A percentile compares a stretch with the other conserved stretches of the same genome.
phyloP scores from a whole-genome alignment of 2,888 invertebrate species.

The Ectemnius lituratus region DNA sequence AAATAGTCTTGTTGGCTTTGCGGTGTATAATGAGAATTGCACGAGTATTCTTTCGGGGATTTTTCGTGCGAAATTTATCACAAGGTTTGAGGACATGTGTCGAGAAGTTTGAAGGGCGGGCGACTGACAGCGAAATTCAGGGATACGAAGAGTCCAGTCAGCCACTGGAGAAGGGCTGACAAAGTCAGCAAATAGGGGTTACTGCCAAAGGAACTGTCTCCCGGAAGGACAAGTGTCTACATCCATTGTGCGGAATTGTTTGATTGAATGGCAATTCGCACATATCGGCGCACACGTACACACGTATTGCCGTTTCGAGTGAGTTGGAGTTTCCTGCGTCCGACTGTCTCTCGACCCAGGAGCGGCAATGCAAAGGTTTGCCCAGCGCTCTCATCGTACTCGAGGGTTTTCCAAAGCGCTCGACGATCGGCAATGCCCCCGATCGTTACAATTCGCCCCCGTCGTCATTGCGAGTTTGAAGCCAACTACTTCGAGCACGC shows the following conservation, averaged over 20 bases:
- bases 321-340: background rate
- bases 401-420: constrained; percentile 50
- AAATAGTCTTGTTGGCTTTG: constrained; percentile 13
- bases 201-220: constrained; percentile 52
- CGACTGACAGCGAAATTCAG: background rate
- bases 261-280: constrained; percentile 49
- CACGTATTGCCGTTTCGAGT: too few relatives aligned
- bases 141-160: constrained; percentile 38
- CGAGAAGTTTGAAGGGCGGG: too few relatives aligned
- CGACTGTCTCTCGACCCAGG: constrained; percentile 12
- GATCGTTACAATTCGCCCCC: constrained; percentile 41
- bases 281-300: constrained; percentile 31
- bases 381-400: constrained; percentile 43
- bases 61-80: too few relatives aligned
- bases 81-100: too few relatives aligned
- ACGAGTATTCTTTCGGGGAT: too few relatives aligned
- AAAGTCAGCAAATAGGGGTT: constrained; percentile 48
- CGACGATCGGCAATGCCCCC: constrained; percentile 49
- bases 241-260: constrained; percentile 55
- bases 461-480: constrained; percentile 23
- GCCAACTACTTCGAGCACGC: constrained; percentile 44
- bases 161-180: constrained; percentile 32
- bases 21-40: constrained; percentile 9
- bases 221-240: constrained; percentile 52
- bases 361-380: constrained; percentile 48